Percentiles rank a stretch among this genome's conserved stretches.
phyloP scores from a whole-genome alignment of 2,113 vertebrate genomes.

The Melanerpes aurifrons region DNA sequence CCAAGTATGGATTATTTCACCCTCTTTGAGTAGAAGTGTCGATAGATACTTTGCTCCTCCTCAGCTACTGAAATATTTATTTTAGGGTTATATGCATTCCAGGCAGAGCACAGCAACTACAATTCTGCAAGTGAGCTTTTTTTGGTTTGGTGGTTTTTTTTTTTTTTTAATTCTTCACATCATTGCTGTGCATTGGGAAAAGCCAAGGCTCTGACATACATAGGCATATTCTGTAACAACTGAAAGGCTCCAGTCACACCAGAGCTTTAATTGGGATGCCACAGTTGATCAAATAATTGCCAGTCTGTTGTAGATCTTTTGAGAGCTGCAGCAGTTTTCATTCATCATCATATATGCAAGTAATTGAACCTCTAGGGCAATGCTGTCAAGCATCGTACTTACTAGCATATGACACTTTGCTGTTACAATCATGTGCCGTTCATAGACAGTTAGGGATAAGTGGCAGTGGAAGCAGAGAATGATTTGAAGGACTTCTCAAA shows the following conservation, averaged over 20 bases:
- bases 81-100: not conserved
- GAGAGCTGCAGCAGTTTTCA: conserved; percentile 30
- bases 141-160: too few relatives aligned
- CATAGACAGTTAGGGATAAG: conserved; percentile 10
- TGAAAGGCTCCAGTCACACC: conserved; percentile 6
- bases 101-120: not conserved
- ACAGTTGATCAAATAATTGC: conserved; percentile 60
- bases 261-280: conserved; percentile 37
- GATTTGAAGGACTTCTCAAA: not conserved
- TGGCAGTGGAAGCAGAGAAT: not conserved
- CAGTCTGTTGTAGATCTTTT: conserved; percentile 17
- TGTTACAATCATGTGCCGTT: not conserved
- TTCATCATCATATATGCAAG: conserved; percentile 44
- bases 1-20: not conserved
- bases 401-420: not conserved
- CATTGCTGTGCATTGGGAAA: not conserved
- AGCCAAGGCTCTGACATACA: not conserved
- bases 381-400: conserved; percentile 26
- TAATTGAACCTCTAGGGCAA: conserved; percentile 56
- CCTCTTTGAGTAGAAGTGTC: not conserved
- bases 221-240: not conserved
- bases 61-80: not conserved
- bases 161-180: not conserved
- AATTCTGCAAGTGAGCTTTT: not conserved
- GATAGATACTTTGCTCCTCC: not conserved